Conservation (phyloP, 2,888 invertebrate genomes). For the Boloria selene region DNA sequence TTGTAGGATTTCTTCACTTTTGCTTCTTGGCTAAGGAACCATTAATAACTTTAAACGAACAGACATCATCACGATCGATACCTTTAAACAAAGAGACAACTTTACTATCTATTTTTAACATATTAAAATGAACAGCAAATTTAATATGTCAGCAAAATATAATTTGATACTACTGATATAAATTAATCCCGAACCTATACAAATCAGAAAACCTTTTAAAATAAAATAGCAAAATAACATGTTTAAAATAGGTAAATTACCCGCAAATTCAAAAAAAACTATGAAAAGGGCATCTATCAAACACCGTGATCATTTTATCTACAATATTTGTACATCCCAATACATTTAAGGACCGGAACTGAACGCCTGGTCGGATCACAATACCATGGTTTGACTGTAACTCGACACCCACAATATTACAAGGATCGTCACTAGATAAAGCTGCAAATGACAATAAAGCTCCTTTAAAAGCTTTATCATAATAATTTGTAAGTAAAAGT, state of each 20-base stretch:
- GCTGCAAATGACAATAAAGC: not conserved
- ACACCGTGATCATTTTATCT: conserved; percentile 22
- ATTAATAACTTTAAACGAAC: too few species aligned
- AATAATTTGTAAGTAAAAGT: not conserved
- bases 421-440: conserved; percentile 15
- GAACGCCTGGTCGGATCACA: conserved; percentile 57
- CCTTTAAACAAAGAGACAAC: too few species aligned
- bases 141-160: too few species aligned
- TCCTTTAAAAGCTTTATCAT: conserved; percentile 5
- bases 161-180: too few species aligned
- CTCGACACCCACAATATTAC: conserved; percentile 57
- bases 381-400: conserved; percentile 69
- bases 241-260: not conserved
- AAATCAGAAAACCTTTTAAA: too few species aligned
- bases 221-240: not conserved
- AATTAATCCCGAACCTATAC: too few species aligned
- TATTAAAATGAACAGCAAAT: too few species aligned
- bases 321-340: conserved; percentile 36
- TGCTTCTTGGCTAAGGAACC: too few species aligned
- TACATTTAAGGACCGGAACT: conserved; percentile 60
- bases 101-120: too few species aligned
- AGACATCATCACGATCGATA: too few species aligned
- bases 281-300: conserved; percentile 24
- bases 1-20: too few species aligned
- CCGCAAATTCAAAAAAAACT: not conserved